A percentile compares a stretch with the other conserved stretches of the same genome.
phyloP scores from a whole-genome alignment of 1,140 invertebrate genomes.

The Hylyphantes graminicola region DNA sequence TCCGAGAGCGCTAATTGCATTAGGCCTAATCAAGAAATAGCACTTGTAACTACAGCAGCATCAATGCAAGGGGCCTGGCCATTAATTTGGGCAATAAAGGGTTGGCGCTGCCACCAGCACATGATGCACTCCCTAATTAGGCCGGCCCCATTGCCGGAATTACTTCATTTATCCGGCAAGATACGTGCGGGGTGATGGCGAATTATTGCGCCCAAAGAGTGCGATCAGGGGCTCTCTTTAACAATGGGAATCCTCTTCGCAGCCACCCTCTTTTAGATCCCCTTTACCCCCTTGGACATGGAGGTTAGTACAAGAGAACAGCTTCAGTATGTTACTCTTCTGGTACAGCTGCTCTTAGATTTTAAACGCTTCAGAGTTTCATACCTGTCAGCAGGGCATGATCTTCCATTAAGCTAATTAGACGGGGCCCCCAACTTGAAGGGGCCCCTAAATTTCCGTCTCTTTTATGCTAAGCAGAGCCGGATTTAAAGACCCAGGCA shows the following conservation, averaged over 20 bases:
- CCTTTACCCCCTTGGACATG: not conserved
- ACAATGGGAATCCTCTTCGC: constrained; percentile 20
- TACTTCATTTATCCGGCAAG: constrained; percentile 55
- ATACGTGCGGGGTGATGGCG: constrained; percentile 53
- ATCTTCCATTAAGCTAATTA: no score
- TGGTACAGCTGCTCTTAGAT: no score
- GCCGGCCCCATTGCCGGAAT: constrained; percentile 51
- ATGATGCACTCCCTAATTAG: constrained; percentile 57
- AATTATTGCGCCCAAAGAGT: constrained; percentile 53
- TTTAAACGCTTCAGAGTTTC: no score
- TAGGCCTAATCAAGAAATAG: constrained; percentile 59
- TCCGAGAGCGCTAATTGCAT: constrained; percentile 56
- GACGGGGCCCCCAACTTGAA: no score
- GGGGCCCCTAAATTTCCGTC: no score
- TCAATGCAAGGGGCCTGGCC: constrained; percentile 36
- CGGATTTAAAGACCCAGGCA: no score
- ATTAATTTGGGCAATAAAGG: constrained; percentile 60
- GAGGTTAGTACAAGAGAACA: no score
- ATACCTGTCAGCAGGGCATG: no score
- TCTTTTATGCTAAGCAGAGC: no score
- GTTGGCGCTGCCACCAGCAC: constrained; percentile 54
- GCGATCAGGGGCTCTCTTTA: constrained; percentile 20
- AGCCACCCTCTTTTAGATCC: not conserved
- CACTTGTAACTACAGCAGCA: constrained; percentile 59
- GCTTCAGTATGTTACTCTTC: no score